Evolutionary conservation across 1,140 invertebrate species (phyloP).

Genomic region (Drosophila navojoa): DNA sequence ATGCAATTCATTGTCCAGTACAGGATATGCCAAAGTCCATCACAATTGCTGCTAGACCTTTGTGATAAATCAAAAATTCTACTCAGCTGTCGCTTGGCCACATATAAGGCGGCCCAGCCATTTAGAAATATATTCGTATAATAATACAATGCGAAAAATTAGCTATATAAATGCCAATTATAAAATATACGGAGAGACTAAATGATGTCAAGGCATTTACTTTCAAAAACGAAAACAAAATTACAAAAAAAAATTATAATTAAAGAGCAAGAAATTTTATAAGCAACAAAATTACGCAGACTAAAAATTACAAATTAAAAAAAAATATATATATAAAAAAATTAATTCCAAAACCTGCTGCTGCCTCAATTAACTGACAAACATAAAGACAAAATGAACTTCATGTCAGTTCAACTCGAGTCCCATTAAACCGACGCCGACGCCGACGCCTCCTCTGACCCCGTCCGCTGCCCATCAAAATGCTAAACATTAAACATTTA

Average conservation of each 20-base stretch:
- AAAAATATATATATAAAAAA: no score
- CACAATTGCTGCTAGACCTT: neutral
- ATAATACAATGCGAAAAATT: constrained; percentile 30
- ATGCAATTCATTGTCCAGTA: neutral
- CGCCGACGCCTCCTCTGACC: constrained; percentile 29
- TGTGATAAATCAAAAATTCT: neutral
- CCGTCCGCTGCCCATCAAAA: constrained; percentile 13
- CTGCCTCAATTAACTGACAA: constrained; percentile 47
- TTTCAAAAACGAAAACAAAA: constrained; percentile 73
- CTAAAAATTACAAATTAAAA: constrained; percentile 35
- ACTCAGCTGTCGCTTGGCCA: constrained; percentile 11
- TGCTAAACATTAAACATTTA: constrained; percentile 42
- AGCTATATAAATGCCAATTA: constrained; percentile 39
- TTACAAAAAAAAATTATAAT: constrained; percentile 33
- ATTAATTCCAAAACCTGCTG: constrained; percentile 45
- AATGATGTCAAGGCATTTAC: constrained; percentile 76
- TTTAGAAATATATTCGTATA: constrained; percentile 31
- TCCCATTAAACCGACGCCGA: constrained; percentile 44
- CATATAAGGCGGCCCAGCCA: constrained; percentile 9
- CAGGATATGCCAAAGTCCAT: constrained; percentile 3
- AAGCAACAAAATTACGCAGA: constrained; percentile 44
- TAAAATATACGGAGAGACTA: constrained; percentile 29
- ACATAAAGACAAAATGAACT: constrained; percentile 50
- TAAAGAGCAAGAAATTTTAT: constrained; percentile 39
- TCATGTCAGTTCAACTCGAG: constrained; percentile 32